Evolutionary conservation across 2,113 vertebrate species (phyloP).

Genomic region (Passer montanus): DNA sequence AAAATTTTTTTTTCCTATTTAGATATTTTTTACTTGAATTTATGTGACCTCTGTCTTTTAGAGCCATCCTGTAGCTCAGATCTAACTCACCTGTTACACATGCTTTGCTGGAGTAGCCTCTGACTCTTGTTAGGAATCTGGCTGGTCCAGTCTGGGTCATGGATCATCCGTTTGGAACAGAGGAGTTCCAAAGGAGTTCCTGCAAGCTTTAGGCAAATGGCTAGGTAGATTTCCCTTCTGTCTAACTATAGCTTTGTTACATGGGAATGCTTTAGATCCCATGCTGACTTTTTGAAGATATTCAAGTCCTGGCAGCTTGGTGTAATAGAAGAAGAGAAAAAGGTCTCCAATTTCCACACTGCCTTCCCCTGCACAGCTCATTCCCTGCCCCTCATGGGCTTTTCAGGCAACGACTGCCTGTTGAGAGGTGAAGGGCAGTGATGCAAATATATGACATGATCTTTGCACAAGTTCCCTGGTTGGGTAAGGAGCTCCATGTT

Average conservation of each 20-base stretch:
- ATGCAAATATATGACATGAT: rapidly evolving
- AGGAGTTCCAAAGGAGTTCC: not conserved
- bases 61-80: not conserved
- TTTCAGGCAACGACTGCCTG: not conserved
- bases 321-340: not conserved
- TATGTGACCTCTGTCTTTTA: not conserved
- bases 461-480: not conserved
- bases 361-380: not conserved
- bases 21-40: not conserved
- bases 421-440: not conserved
- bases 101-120: not conserved
- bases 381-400: not conserved
- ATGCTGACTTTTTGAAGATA: not conserved
- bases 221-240: not conserved
- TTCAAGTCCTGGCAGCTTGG: not conserved
- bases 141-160: not conserved
- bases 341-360: rapidly evolving
- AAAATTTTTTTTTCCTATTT: not conserved
- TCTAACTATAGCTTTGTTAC: not conserved
- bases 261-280: not conserved
- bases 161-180: not conserved
- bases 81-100: not conserved
- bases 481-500: not conserved
- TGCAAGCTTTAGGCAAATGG: not conserved
- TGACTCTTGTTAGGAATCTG: not conserved